phyloP scores from a whole-genome alignment of 2,888 invertebrate species.

The Phalera bucephala region DNA sequence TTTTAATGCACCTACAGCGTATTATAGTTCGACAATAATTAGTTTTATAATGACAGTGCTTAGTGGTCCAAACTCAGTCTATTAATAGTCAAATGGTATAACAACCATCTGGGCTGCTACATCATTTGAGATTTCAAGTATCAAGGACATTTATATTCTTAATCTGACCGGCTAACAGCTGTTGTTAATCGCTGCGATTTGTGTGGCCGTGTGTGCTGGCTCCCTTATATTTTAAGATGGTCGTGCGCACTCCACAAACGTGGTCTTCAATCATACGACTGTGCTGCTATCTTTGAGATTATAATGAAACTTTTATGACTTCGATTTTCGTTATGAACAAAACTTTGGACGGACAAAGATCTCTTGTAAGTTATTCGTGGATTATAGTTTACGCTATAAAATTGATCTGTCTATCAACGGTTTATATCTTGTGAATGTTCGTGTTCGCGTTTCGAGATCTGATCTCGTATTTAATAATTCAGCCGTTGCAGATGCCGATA shows the following conservation, averaged over 20 bases:
- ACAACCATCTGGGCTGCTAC: conserved; percentile 26
- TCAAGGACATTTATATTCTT: conserved; percentile 35
- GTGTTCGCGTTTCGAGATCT: conserved; percentile 5
- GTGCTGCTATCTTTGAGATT: conserved; percentile 73
- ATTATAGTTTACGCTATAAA: conserved; percentile 24
- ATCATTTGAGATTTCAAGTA: conserved; percentile 22
- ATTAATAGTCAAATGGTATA: conserved; percentile 26
- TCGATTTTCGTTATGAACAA: conserved; percentile 60
- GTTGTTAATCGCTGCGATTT: conserved; percentile 23
- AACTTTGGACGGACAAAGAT: conserved; percentile 44
- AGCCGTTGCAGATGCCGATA: not conserved
- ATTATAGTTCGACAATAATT: not conserved
- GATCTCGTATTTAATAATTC: not conserved
- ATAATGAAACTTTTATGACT: conserved; percentile 78
- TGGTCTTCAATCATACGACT: conserved; percentile 73
- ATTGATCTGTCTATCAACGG: conserved; percentile 26
- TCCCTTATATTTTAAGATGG: conserved; percentile 48
- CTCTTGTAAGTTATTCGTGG: conserved; percentile 25
- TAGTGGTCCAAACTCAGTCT: conserved; percentile 6
- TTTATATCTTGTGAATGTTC: conserved; percentile 25
- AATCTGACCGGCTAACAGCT: conserved; percentile 26
- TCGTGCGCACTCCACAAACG: conserved; percentile 58
- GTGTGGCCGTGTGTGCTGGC: conserved; percentile 32
- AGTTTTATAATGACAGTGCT: not conserved
- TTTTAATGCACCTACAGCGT: too few species aligned